Evolutionary conservation across 2,113 vertebrate genomes (phyloP), one percentile per base, ranked within the genome.

Genomic region (Salvator merianae): DNA sequence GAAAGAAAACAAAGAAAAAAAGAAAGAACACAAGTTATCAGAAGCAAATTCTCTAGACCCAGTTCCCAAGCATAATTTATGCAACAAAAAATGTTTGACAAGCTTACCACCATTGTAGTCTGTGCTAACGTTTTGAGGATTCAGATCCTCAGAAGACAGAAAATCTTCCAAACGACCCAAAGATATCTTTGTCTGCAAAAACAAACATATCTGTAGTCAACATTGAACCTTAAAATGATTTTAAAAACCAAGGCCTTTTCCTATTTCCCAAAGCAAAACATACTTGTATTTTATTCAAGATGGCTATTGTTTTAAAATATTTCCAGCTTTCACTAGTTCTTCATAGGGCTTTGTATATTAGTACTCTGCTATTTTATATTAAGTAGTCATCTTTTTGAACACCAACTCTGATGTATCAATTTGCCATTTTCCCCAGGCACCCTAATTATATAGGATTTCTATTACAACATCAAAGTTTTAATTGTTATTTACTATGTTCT

Each of bases 131-230:
- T 89, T 90, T 76, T 93, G 89, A 38, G 88, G 85, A 70, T 86
- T 87, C 77, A 94, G 81, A 72, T 94, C 91, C 50, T 95, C 88
- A 81, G 88, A 72, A 72, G 86, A 90, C 20, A 94, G 84, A 91
- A 95, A 94, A 43, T 91, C 89, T 84, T 94, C 90, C 75, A 92
- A 82, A 82, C 26, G 72, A 34, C 40, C 63, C 77, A 95, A 13
- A 72, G 90, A 94, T 87, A 93, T 81, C 50, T 83, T 94, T 72
- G 87, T 91, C 93, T 95, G 86, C 62, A 92, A 94, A 81, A 88
- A 90, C 55, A 62, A 82, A 87, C 0, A 71, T 1, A 89, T n/a
- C 34, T 10, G 7, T 3, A 55, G 3, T 34, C 76, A 69, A 82
- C 62, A 76, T 47, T 79, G 1, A 1, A 4, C 66, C 85, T 83